These are phyloP conservation scores for Ceryle rudis DNA, from an alignment of 2,797 vertebrate genomes.

Conservation along the genomic window DNA sequence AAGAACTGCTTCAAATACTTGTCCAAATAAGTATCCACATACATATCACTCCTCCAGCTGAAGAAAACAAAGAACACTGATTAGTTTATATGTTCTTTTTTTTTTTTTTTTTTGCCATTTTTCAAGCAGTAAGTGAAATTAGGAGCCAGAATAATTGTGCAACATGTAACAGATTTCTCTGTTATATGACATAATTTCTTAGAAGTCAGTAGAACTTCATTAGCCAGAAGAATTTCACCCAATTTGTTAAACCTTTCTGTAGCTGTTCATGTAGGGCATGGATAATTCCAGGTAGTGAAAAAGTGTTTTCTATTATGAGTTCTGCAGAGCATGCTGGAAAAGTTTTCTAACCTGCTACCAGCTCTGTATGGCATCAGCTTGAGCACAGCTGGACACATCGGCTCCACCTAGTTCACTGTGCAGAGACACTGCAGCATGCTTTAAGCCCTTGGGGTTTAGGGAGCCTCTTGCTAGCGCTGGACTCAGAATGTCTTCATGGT, in stretches of 20 bases:
- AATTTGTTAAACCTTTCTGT: not conserved
- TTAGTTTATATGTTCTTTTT: not conserved
- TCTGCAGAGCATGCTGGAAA: not conserved
- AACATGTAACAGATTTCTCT: not conserved
- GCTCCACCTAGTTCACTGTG: not conserved
- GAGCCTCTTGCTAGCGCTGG: not conserved
- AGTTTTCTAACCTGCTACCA: not conserved
- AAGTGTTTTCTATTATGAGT: not conserved
- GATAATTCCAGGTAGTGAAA: not conserved
- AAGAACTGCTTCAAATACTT: not conserved
- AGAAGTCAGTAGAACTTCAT: not conserved
- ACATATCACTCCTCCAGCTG: not conserved
- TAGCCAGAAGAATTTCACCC: not conserved
- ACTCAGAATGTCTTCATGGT: not conserved
- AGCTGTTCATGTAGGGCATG: not conserved
- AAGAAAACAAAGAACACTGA: not conserved
- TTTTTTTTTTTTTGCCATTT: not conserved
- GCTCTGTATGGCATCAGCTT: not conserved
- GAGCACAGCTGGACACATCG: not conserved
- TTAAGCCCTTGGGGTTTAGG: not conserved
- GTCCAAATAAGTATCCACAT: not conserved
- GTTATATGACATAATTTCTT: not conserved
- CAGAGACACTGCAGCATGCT: not conserved
- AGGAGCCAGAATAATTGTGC: conserved; percentile 23
- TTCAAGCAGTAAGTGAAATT: not conserved